Conservation (phyloP, 2,888 invertebrate genomes). For the Mongoloraphidia duomilia region DNA sequence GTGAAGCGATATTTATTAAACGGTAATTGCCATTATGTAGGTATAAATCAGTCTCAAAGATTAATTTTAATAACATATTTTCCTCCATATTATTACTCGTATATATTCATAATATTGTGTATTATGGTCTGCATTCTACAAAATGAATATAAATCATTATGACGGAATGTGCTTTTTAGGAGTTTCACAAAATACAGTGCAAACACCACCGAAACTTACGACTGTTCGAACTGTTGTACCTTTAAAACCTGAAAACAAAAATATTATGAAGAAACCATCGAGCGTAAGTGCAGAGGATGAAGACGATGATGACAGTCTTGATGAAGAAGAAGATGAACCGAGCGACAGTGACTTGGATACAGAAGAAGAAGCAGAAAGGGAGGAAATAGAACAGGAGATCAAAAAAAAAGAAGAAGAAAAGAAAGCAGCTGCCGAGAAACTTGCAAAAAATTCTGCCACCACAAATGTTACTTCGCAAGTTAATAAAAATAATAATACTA, state of each 20-base stretch:
- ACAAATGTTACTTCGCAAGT: not conserved
- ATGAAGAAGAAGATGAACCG: constrained; percentile 14
- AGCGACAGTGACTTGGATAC: constrained; percentile 18
- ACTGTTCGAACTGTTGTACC: constrained; percentile 3
- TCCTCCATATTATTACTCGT: too few relatives aligned
- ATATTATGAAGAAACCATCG: not conserved
- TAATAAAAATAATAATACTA: not conserved
- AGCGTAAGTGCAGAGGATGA: constrained; percentile 9
- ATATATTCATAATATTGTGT: too few relatives aligned
- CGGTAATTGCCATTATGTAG: too few relatives aligned
- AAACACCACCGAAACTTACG: not conserved
- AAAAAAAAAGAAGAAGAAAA: constrained; percentile 3
- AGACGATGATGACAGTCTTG: constrained; percentile 14
- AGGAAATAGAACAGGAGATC: constrained; percentile 10
- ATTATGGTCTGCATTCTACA: too few relatives aligned
- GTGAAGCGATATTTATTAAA: too few relatives aligned
- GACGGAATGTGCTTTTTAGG: too few relatives aligned
- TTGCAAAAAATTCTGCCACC: not conserved
- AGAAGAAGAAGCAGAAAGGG: constrained; percentile 15
- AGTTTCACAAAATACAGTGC: too few relatives aligned
- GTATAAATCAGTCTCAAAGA: too few relatives aligned
- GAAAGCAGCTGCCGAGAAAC: not conserved
- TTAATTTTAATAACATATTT: too few relatives aligned
- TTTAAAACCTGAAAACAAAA: not conserved
- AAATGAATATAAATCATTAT: too few relatives aligned